phyloP scores from a whole-genome alignment of 1,140 invertebrate genomes.

The Ceratina calcarata region DNA sequence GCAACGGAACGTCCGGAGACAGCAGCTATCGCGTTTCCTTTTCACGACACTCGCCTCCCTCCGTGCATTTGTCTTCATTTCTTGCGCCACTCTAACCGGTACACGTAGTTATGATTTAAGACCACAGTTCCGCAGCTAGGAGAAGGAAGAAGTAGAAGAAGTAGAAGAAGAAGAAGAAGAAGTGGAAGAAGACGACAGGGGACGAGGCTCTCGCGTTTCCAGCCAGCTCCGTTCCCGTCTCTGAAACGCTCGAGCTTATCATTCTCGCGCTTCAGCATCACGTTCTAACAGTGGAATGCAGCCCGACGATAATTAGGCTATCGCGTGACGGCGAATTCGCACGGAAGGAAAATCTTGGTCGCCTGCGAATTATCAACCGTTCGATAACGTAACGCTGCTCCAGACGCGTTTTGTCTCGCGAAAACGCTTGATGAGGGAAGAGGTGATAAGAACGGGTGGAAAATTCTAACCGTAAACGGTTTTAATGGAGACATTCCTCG shows the following conservation, averaged over 20 bases:
- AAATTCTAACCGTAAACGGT: too few relatives aligned
- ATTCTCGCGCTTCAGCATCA: constrained; percentile 15
- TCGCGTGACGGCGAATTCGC: constrained; percentile 48
- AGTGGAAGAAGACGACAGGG: constrained; percentile 21
- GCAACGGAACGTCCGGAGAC: constrained; percentile 49
- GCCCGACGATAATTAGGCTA: constrained; percentile 54
- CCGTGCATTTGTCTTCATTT: constrained; percentile 75
- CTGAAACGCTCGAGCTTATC: constrained; percentile 29
- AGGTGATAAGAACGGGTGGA: too few relatives aligned
- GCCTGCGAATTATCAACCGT: not conserved
- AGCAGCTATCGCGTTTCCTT: constrained; percentile 73
- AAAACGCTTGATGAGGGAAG: too few relatives aligned
- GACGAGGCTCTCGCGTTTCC: constrained; percentile 15
- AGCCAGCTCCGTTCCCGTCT: not conserved
- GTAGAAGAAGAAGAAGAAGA: constrained; percentile 19
- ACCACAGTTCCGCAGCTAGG: constrained; percentile 50
- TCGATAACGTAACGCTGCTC: not conserved
- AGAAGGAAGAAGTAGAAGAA: constrained; percentile 13
- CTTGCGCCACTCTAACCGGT: constrained; percentile 67
- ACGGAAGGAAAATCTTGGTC: constrained; percentile 11
- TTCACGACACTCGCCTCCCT: constrained; percentile 67
- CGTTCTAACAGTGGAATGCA: constrained; percentile 1
- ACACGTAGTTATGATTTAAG: constrained; percentile 74
- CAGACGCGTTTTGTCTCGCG: not conserved
- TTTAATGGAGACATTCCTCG: too few relatives aligned